Evolutionary conservation across 2,888 invertebrate species (phyloP).

Genomic region (Atethmia centrago): DNA sequence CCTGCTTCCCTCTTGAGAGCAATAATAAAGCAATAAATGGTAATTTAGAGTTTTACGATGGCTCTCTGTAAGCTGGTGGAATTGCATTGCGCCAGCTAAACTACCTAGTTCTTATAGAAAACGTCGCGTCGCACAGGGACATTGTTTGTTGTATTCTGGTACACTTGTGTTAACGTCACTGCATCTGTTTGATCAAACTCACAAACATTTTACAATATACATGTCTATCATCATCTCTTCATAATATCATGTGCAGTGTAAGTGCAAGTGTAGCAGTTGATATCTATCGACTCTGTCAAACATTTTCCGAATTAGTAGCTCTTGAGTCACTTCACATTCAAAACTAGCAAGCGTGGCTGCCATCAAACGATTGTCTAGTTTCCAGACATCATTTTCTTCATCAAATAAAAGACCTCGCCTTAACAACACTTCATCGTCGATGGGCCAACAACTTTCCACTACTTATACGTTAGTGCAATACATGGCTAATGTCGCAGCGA

Average conservation of each 20-base stretch:
- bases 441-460: conserved; percentile 51
- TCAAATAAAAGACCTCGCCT: conserved; percentile 21
- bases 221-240: too few relatives aligned
- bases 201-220: background rate
- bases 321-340: background rate
- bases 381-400: conserved; percentile 4
- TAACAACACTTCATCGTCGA: conserved; percentile 27
- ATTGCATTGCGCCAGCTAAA: conserved; percentile 78
- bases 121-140: conserved; percentile 77
- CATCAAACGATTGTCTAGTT: conserved; percentile 2
- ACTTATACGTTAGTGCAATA: conserved; percentile 41
- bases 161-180: conserved; percentile 73
- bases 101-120: conserved; percentile 74
- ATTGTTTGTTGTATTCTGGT: conserved; percentile 77
- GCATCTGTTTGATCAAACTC: conserved; percentile 62
- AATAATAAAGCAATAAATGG: conserved; percentile 66
- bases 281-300: background rate
- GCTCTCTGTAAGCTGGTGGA: conserved; percentile 75
- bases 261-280: background rate
- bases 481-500: conserved; percentile 49
- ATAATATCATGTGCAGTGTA: background rate
- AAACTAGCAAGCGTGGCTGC: background rate
- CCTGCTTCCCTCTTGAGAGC: conserved; percentile 45
- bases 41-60: conserved; percentile 65
- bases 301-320: background rate